Base-by-base conservation (phyloP, 53 echinoderm and acorn worm genomes). In the Glandiceps talaboti region DNA sequence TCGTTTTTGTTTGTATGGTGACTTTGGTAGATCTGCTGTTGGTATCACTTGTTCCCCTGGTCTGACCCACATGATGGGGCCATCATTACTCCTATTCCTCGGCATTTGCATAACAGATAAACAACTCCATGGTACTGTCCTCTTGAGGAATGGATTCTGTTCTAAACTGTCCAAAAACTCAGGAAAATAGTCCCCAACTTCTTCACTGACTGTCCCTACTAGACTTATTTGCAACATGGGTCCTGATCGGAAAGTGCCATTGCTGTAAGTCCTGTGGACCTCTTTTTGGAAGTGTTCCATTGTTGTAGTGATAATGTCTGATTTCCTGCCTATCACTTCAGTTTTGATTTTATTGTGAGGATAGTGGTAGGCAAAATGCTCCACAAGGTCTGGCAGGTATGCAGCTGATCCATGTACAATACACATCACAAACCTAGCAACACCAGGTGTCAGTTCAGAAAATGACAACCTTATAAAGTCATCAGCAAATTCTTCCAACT, bases 11-110 rank as follows among this genome's bases (percentile, higher is more conserved):
- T 99, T 99, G 79, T 83, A 89, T 26, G 99, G 99, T 86, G 99
- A 93, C 79, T 90, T 99, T 25, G 99, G 99, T 86, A 99, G 79
- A 79, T 99, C 99, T 29, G 99, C 99, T 28, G 99, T 91, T 14
- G 99, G 99, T 28, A 99, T 93, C 87, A 99, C 87, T 86, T 99
- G 99, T 79, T 99, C 99, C 28, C 99, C 99, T 30, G 99, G 99
- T 74, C 99, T 79, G 32, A 99, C 89, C 99, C 99, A 99, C 12
- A 99, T 28, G 84, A 99, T 99, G 73, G 99, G 99, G 29, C 99
- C 99, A 83, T 99, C 99, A 79, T 99, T 99, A 78, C 99, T 99
- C 81, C 92, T 87, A 29, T 30, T 87, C 32, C 91, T 80, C 33
- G 85, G 85, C 93, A 99, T 89, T 30, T 85, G 84, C 30, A 93